These are phyloP conservation scores for Chydorus sphaericus DNA, from an alignment of 2,888 invertebrate genomes.

Conservation along the genomic window DNA sequence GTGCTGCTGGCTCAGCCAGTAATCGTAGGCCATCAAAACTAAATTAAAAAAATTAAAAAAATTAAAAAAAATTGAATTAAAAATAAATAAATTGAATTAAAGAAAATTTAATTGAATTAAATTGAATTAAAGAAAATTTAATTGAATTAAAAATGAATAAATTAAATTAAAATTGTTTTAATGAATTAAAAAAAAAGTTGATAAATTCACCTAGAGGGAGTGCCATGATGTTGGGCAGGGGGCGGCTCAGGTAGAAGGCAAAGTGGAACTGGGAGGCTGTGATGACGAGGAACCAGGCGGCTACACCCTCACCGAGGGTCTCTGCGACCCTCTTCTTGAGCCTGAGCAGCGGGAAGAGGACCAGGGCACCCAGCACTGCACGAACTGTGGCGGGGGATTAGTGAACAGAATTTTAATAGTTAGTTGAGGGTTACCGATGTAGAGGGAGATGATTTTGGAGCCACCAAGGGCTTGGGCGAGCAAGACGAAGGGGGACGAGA, in stretches of 20 bases:
- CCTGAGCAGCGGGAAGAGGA: slow-evolving; percentile 56
- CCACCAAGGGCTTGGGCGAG: slow-evolving; percentile 49
- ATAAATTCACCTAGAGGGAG: slow-evolving; percentile 64
- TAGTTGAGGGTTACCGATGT: slow-evolving; percentile 50
- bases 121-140: slow-evolving; percentile 45
- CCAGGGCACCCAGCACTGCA: slow-evolving; percentile 55
- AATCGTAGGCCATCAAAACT: slow-evolving; percentile 73
- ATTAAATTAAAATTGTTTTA: not conserved
- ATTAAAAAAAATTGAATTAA: slow-evolving; percentile 14
- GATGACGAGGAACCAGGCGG: slow-evolving; percentile 66
- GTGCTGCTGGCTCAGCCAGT: slow-evolving; percentile 65
- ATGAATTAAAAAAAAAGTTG: slow-evolving; percentile 13
- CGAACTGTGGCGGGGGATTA: slow-evolving; percentile 48
- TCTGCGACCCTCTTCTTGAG: slow-evolving; percentile 57
- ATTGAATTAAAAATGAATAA: slow-evolving; percentile 14
- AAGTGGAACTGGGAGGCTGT: slow-evolving; percentile 93
- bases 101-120: no score
- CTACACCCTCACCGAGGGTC: slow-evolving; percentile 60
- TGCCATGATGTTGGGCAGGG: slow-evolving; percentile 89
- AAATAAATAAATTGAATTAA: not conserved
- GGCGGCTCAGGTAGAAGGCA: slow-evolving; percentile 87
- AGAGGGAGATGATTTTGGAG: slow-evolving; percentile 77
- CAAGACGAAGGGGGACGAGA: slow-evolving; percentile 60
- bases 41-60: slow-evolving; percentile 27
- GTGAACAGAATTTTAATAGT: not conserved